Conservation (phyloP, 1,140 invertebrate species). For the Mya arenaria region DNA sequence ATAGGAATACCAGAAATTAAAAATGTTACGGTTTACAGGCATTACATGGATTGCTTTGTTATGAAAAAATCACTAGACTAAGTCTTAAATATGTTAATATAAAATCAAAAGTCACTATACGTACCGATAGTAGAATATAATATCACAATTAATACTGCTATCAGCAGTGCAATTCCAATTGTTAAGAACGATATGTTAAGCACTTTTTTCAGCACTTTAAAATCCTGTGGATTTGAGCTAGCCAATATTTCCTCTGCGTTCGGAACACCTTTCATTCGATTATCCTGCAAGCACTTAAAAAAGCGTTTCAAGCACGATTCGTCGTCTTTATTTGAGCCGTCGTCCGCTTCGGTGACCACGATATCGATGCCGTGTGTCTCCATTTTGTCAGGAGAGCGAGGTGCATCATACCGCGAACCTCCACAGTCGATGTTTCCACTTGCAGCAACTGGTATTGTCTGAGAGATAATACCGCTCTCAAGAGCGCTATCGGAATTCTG, state of each 20-base stretch:
- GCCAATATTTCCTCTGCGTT: conserved; percentile 38
- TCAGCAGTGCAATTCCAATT: conserved; percentile 43
- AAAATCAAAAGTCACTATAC: neutral
- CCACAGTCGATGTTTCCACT: no score
- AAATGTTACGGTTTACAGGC: no score
- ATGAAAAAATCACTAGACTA: no score
- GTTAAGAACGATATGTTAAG: conserved; percentile 44
- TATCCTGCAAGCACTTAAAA: conserved; percentile 35
- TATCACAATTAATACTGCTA: conserved; percentile 48
- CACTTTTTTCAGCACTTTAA: conserved; percentile 41
- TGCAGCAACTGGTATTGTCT: no score
- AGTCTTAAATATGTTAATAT: no score
- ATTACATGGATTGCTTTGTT: no score
- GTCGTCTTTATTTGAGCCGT: conserved; percentile 24
- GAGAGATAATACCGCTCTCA: no score
- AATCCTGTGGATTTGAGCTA: conserved; percentile 38
- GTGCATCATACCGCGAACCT: no score
- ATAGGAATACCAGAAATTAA: no score
- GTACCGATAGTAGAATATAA: conserved; percentile 43
- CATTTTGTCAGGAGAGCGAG: no score
- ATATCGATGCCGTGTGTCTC: conserved; percentile 46
- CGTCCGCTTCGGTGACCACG: conserved; percentile 43
- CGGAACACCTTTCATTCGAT: conserved; percentile 46
- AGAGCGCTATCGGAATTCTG: conserved; percentile 34
- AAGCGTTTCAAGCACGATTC: conserved; percentile 27